Base-by-base conservation (phyloP, 2,113 vertebrate species). In the Oncorhynchus tshawytscha region DNA sequence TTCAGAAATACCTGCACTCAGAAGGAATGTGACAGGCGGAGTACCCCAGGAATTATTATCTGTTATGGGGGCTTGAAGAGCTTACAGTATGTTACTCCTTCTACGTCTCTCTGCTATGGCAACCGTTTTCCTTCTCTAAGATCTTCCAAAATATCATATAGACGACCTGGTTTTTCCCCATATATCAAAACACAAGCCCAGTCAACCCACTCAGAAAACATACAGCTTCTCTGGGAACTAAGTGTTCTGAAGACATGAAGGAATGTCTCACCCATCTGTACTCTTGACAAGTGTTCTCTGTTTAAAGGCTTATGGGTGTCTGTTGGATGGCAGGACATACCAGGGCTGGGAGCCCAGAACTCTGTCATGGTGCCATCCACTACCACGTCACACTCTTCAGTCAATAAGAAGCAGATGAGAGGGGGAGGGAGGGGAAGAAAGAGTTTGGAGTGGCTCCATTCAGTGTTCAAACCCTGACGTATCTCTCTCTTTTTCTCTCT, bases 1-100 rank as follows among this genome's bases (percentile, higher is more conserved):
- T 84, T 85, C 81, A 87, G 85, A 82, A 87, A 86, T 76, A 85
- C 59, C 34, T 16, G 22, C 6, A 64, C 13, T n/a, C 16, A 45
- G 62, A 34, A 34, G 15, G 48, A n/a, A 18, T 67, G 51, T 72
- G 66, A 25, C 39, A 51, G 39, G 24, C 13, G 27, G 25, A 49
- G 22, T 16, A 18, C 60, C 24, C 7, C 6, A 64, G 7, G 31
- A 34, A 68, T 45, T 12, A 29, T n/a, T 39, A 22, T 39, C 27
- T n/a, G 67, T 68, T 45, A 68, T 68, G 67, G 18, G 67, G 12
- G 18, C 31, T 24, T 70, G 20, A 24, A 3, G n/a, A 2, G n/a
- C 8, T 49, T 49, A 11, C 39, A 45, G 39, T 45, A 22, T 49
- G 20, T 45, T 70, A 13, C 39, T 70, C 39, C 20, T 3, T 13